Evolutionary conservation across 2,113 vertebrate genomes (phyloP).

Genomic region (Toxotes jaculatrix): DNA sequence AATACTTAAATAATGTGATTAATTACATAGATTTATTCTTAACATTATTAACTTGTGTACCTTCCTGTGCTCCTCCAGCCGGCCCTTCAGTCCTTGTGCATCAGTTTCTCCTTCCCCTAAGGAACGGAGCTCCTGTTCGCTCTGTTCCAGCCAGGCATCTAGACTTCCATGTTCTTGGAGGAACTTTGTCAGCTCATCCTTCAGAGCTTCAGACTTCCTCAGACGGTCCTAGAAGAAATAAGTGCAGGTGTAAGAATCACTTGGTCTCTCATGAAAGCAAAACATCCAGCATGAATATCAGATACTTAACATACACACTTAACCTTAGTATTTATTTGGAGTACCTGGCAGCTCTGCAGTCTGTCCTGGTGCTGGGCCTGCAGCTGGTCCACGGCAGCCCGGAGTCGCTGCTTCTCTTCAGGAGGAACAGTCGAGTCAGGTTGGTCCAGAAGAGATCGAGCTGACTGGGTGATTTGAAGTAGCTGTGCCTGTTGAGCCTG

Average conservation of each 20-base stretch:
- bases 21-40: no score
- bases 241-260: background rate
- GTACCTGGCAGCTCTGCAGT: conserved; percentile 86
- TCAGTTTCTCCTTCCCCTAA: conserved; percentile 82
- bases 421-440: conserved; percentile 86
- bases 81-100: conserved; percentile 80
- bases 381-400: conserved; percentile 84
- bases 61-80: conserved; percentile 85
- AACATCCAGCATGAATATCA: background rate
- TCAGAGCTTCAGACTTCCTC: conserved; percentile 87
- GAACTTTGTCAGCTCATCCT: conserved; percentile 93
- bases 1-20: no score
- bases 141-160: conserved; percentile 89
- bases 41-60: conserved; percentile 47
- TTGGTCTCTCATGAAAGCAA: background rate
- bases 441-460: conserved; percentile 90
- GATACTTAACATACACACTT: background rate
- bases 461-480: conserved; percentile 89
- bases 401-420: conserved; percentile 85
- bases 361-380: conserved; percentile 85
- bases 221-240: conserved; percentile 81
- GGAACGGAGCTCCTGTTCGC: conserved; percentile 87
- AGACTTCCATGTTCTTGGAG: conserved; percentile 90
- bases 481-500: conserved; percentile 93
- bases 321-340: background rate